These are phyloP conservation scores for Argynnis bischoffii DNA, from an alignment of 2,888 invertebrate species.

Conservation along the genomic window DNA sequence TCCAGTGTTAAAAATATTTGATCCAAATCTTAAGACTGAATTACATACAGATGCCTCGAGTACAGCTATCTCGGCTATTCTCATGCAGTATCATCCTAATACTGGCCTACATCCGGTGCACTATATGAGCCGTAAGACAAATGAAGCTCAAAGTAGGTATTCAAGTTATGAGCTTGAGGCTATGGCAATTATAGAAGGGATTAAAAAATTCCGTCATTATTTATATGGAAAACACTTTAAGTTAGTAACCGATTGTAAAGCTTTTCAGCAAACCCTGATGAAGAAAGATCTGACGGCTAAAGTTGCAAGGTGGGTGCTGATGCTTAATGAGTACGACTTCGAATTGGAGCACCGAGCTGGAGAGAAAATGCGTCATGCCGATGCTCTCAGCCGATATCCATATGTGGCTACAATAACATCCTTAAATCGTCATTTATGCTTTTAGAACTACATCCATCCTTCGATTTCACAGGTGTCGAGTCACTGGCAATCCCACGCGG, in stretches of 20 bases:
- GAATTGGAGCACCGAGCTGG: slow-evolving; percentile 44
- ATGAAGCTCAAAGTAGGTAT: slow-evolving; percentile 34
- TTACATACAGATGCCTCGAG: no score
- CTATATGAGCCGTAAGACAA: slow-evolving; percentile 37
- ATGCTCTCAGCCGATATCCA: slow-evolving; percentile 46
- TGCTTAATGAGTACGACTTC: slow-evolving; percentile 16
- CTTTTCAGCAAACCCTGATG: slow-evolving; percentile 41
- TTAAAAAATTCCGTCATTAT: slow-evolving; percentile 41
- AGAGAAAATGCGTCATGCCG: slow-evolving; percentile 46
- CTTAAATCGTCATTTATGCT: no score
- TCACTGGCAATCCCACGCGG: no score
- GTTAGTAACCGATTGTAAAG: slow-evolving; percentile 43
- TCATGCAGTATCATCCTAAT: no score
- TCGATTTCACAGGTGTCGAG: no score
- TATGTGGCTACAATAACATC: slow-evolving; percentile 46
- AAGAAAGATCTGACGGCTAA: slow-evolving; percentile 45
- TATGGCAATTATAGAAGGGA: slow-evolving; percentile 39
- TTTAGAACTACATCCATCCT: no score
- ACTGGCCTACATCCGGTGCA: no score
- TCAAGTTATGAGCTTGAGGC: slow-evolving; percentile 41
- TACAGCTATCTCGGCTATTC: no score
- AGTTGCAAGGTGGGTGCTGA: slow-evolving; percentile 45
- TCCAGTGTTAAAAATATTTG: neutral
- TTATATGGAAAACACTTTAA: slow-evolving; percentile 41
- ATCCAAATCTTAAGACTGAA: no score